Conservation (phyloP, 53 echinoderm and acorn worm genomes). For the Apostichopus leukothele region DNA sequence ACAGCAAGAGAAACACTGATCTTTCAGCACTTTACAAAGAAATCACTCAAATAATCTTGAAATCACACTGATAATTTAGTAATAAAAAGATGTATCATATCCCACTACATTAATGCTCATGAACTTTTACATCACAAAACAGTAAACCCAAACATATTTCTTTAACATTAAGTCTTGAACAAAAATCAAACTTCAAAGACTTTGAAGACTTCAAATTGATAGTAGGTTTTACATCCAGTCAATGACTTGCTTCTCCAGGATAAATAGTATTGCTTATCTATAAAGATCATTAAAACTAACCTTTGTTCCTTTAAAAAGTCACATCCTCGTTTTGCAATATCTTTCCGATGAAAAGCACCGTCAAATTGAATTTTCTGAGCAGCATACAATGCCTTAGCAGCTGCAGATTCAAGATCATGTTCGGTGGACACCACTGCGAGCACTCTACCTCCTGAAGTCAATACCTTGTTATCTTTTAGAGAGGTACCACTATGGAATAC, state of each 20-base stretch:
- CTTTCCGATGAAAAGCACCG: conserved; percentile 79
- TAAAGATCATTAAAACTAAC: conserved; percentile 41
- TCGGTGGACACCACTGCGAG: conserved; percentile 79
- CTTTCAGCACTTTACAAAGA: no score
- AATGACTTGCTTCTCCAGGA: not conserved
- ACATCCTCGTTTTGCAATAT: conserved; percentile 85
- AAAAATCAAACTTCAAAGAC: no score
- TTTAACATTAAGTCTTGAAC: no score
- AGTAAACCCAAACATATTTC: no score
- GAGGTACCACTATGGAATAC: conserved; percentile 92
- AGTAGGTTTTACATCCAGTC: no score
- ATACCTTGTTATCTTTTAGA: conserved; percentile 64
- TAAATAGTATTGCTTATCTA: not conserved
- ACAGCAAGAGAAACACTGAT: not conserved
- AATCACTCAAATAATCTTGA: no score
- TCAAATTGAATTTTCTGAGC: conserved; percentile 83
- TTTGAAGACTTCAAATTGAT: no score
- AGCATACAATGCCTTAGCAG: conserved; percentile 63
- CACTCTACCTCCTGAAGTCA: conserved; percentile 96
- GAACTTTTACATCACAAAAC: no score
- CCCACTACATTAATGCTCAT: no score
- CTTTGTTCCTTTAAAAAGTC: conserved; percentile 64
- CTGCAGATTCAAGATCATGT: conserved; percentile 64
- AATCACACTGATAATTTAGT: no score
- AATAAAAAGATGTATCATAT: no score